Base-by-base conservation (phyloP, 2,888 invertebrate species). In the Limnephilus rhombicus region DNA sequence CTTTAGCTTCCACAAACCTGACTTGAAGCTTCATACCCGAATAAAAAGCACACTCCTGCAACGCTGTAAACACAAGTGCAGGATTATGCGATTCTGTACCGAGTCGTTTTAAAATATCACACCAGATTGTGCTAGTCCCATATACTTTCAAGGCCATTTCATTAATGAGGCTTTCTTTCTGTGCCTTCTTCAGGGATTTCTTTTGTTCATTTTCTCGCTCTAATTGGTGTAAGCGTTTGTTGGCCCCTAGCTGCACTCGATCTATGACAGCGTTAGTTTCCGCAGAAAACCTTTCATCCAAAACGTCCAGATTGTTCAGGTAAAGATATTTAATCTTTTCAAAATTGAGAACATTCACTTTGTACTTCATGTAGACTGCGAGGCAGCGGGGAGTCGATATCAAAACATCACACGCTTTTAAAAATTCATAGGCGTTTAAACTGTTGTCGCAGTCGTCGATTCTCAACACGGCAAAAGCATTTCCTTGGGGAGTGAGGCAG, bases 41-140 rank as follows among this genome's bases (percentile, higher is more conserved):
- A 95, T 98, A 98, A 24, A 98, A 95, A 0, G 98, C 97, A 87
- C 98, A 98, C 95, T 98, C 98, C 94, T 98, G 96, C 94, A 97
- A 97, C 37, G 98, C 97, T 0, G 97, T 97, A 91, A 98, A 97
- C 91, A 97, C 97, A 7, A 98, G 95, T 1, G 97, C 95, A 0
- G 98, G 97, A 94, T 97, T 96, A 0, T 96, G 95, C 29, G 97
- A 96, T 85, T 95, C 95, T 82, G 95, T 95, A 0, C 96, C 95
- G 45, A 98, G 95, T 0, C 96, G 95, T 87, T 96, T 95, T 94
- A 98, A 95, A 18, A 96, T 95, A 29, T 95, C 94, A 68, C 97
- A 97, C 98, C 98, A 98, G 88, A 96, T 95, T 90, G 97, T 96
- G 0, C 97, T 96, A 1, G 97, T 96, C 0, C 97, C 95, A 1